Evolutionary conservation across 1,140 invertebrate genomes (phyloP).

Genomic region (Stenopsyche tienmushanensis): DNA sequence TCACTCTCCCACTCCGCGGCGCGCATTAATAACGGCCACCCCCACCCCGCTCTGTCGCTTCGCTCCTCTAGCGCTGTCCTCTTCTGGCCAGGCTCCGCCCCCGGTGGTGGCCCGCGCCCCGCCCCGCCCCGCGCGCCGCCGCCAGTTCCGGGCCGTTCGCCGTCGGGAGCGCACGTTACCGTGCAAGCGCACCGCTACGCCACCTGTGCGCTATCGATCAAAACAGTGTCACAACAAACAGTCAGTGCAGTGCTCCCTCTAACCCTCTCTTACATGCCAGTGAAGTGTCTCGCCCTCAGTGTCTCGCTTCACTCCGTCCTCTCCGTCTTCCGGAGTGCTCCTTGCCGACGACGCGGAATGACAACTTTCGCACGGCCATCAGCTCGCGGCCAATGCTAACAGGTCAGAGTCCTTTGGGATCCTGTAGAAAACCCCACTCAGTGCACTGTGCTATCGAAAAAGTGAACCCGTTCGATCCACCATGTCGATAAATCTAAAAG

Average conservation of each 20-base stretch:
- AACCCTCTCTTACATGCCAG: no score
- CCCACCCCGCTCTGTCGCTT: constrained; percentile 14
- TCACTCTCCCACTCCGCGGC: constrained; percentile 38
- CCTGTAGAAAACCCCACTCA: no score
- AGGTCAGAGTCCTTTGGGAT: constrained; percentile 38
- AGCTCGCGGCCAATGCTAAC: constrained; percentile 35
- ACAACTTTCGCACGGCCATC: constrained; percentile 13
- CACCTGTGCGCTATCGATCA: no score
- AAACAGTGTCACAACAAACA: background rate
- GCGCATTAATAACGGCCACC: constrained; percentile 38
- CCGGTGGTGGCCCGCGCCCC: constrained; percentile 3
- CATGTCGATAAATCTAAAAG: no score
- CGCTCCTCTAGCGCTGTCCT: constrained; percentile 13
- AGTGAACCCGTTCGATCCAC: no score
- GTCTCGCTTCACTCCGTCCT: no score
- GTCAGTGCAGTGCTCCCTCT: no score
- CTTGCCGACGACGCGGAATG: background rate
- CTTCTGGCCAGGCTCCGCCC: constrained; percentile 21
- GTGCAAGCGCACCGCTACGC: constrained; percentile 15
- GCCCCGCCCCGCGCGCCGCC: constrained; percentile 21
- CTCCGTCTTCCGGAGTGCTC: no score
- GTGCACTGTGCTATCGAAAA: no score
- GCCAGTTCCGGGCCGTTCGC: constrained; percentile 28
- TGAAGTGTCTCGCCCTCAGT: no score
- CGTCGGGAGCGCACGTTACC: constrained; percentile 25